Base-by-base conservation (phyloP, 2,888 invertebrate genomes). In the Luperina testacea region DNA sequence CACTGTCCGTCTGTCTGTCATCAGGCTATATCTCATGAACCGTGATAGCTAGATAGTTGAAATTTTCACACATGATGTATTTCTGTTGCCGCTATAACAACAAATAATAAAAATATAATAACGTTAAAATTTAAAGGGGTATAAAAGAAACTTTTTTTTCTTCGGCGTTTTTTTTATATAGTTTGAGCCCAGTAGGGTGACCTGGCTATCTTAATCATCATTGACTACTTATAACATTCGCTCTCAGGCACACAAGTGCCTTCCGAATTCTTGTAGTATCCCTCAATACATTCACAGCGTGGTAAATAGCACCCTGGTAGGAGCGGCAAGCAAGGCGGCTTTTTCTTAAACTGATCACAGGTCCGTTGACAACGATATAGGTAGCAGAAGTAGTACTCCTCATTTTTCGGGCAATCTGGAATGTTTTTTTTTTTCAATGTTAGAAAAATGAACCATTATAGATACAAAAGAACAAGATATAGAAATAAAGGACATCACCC, bases 351-450 rank as follows among this genome's bases (percentile, higher is more conserved):
- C 0, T 76, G 48, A 7, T 11, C 48, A 45, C 75, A 76, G 48
- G 75, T 76, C 38, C 75, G 20, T 27, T 75, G 59, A 48, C 75
- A 75, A 38, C 48, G 75, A 48, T 61, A 76, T 0, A 61, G 11
- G 17, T 61, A 61, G 75, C 75, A 75, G 1, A 17, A 75, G 20
- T 75, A 61, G 59, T 74, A 75, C 48, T 75, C 75, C 20, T 61
- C 32, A 48, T 75, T 75, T 59, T 75, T 5, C n/a, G 32, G 45
- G 17, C 75, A 75, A 9, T 59, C 75, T 74, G 45, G 6, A 11
- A 59, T 9, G 0, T 48, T 32, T 1, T 13, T 1, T 42, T 42
- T 45, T 13, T 45, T 48, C 11, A 71, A 38, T 24, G 6, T 57
- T 9, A 27, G 2, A 27, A 32, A 27, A 32, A 7, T 17, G 3